phyloP scores from a whole-genome alignment of 2,113 vertebrate species.

The Mesocricetus auratus region DNA sequence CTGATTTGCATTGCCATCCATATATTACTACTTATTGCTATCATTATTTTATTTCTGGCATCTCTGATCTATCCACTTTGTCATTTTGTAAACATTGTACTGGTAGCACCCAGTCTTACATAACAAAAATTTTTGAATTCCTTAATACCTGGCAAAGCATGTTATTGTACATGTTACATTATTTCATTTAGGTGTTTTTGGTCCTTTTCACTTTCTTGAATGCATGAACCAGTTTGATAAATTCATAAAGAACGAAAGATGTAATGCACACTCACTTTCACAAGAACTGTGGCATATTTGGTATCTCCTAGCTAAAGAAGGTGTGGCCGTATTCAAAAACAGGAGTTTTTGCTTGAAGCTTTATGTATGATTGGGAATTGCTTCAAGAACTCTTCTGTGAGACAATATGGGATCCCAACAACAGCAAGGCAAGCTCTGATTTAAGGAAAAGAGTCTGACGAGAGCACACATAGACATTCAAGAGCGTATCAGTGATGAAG shows the following conservation, averaged over 20 bases:
- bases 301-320: neutral
- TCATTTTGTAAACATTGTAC: neutral
- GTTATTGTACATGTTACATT: neutral
- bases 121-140: neutral
- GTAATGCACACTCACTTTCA: neutral
- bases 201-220: neutral
- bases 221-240: neutral
- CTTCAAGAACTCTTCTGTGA: neutral
- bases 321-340: no score
- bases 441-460: neutral
- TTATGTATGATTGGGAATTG: neutral
- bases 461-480: fast-evolving
- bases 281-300: neutral
- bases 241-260: neutral
- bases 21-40: neutral
- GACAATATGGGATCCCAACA: neutral
- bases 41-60: neutral
- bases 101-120: neutral
- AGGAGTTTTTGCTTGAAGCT: neutral
- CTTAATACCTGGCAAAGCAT: neutral
- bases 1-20: neutral
- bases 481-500: neutral
- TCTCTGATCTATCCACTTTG: neutral
- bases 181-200: neutral
- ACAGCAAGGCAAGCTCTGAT: neutral